Evolutionary conservation across 2,888 invertebrate species (phyloP), one percentile per base, ranked within the genome.

Genomic region (Candidula unifasciata): DNA sequence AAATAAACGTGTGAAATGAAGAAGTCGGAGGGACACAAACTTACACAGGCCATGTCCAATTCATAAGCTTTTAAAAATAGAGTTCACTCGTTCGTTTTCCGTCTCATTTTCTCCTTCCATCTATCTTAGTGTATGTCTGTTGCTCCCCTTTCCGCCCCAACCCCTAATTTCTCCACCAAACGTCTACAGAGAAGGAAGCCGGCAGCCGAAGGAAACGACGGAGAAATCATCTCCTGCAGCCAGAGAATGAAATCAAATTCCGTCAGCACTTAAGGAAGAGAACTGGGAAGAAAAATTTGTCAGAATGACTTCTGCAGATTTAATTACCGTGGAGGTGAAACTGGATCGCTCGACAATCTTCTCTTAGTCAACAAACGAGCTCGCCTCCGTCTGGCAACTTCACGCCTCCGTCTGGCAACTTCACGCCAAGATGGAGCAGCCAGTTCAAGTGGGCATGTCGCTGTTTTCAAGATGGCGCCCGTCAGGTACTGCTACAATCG

Each of bases 271-370:
- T 74, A 54, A 18, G 30, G 74, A n/a, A 18, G 30, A 27, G 30
- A 54, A 74, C 74, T 74, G 54, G 30, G 3, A 2, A 78, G 60
- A 64, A 60, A 78, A 60, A 57, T 27, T n/a, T n/a, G 24, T 37
- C 13, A 18, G 52, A 52, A 68, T 21, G n/a, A 68, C 37, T 66
- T 44, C 3, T 33, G n/a, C 8, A 30, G 35, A 27, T 79, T 79
- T 79, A 66, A 79, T 79, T 79, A 79, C 79, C 68, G 18, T 1
- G 18, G 30, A 64, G 79, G 52, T 79, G 79, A 79, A 79, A 79
- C 44, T 66, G 66, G 79, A 79, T 66, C 79, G 3, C 52, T 24
- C 35, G 27, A 27, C 66, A 79, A 79, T 79, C 79, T 79, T 64
- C 79, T 64, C 30, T 0, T n/a, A 18, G 71, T 71, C 6, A 71